Percentiles rank a stretch among this genome's conserved stretches.
Conservation (phyloP, 2,888 invertebrate species). For the Anarsia innoxiella region DNA sequence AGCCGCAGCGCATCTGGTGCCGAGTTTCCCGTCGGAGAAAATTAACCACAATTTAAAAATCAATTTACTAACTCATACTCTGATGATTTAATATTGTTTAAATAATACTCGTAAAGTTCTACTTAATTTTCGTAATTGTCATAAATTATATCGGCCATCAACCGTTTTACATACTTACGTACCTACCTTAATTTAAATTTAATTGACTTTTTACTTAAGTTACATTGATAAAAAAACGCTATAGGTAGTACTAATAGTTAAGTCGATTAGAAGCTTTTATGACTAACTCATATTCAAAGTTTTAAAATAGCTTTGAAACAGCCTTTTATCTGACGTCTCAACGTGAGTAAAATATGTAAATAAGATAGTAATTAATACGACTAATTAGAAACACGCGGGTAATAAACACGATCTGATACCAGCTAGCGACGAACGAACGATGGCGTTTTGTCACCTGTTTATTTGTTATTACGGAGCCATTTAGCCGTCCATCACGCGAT, state of each 20-base stretch:
- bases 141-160: slow-evolving; percentile 6
- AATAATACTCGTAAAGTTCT: slow-evolving; percentile 7
- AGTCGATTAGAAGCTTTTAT: too few relatives aligned
- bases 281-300: too few relatives aligned
- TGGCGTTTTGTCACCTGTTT: slow-evolving; percentile 20
- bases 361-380: slow-evolving; percentile 5
- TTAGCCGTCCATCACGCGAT: slow-evolving; percentile 20
- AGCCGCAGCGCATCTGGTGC: slow-evolving; percentile 51
- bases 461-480: slow-evolving; percentile 15
- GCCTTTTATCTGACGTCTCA: too few relatives aligned
- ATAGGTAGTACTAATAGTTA: too few relatives aligned
- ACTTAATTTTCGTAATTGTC: slow-evolving; percentile 9
- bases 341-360: slow-evolving; percentile 1
- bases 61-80: slow-evolving; percentile 24
- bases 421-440: slow-evolving; percentile 10
- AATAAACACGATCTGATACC: slow-evolving; percentile 6
- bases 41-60: slow-evolving; percentile 48
- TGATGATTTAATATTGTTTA: slow-evolving; percentile 4
- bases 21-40: slow-evolving; percentile 35
- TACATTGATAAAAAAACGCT: too few relatives aligned
- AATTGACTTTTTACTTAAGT: neutral
- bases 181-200: neutral
- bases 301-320: neutral
- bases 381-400: slow-evolving; percentile 1
- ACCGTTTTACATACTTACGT: slow-evolving; percentile 10